Conservation (phyloP, 2,888 invertebrate species). For the Amblyjoppa fuscipennis region DNA sequence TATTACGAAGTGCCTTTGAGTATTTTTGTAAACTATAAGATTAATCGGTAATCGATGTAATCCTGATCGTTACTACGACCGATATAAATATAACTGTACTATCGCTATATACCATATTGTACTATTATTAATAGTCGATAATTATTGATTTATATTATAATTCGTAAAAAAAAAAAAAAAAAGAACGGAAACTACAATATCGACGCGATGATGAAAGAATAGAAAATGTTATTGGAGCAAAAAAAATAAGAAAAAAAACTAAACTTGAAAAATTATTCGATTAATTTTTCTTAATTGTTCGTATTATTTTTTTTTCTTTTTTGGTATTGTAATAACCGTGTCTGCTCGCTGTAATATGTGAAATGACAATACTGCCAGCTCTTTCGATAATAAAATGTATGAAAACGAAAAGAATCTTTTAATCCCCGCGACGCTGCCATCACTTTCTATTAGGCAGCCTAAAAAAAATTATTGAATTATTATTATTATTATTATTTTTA, state of each 20-base stretch:
- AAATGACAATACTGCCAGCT: constrained; percentile 79
- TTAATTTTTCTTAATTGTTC: constrained; percentile 33
- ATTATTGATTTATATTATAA: constrained; percentile 45
- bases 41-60: constrained; percentile 73
- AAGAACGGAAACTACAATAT: constrained; percentile 38
- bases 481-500: no score
- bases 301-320: constrained; percentile 30
- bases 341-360: constrained; percentile 75
- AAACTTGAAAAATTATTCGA: constrained; percentile 35
- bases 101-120: constrained; percentile 20
- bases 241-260: constrained; percentile 11
- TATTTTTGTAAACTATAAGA: constrained; percentile 79
- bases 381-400: constrained; percentile 72
- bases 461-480: no score
- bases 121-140: constrained; percentile 35
- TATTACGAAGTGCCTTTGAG: constrained; percentile 80
- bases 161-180: neutral
- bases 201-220: constrained; percentile 34
- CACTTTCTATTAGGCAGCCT: neutral
- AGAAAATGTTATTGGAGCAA: constrained; percentile 4
- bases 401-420: constrained; percentile 47
- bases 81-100: constrained; percentile 55
- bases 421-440: neutral
- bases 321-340: constrained; percentile 64
- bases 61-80: constrained; percentile 62